Evolutionary conservation across 2,797 vertebrate species (phyloP).

Genomic region (Falco novaeseelandiae): DNA sequence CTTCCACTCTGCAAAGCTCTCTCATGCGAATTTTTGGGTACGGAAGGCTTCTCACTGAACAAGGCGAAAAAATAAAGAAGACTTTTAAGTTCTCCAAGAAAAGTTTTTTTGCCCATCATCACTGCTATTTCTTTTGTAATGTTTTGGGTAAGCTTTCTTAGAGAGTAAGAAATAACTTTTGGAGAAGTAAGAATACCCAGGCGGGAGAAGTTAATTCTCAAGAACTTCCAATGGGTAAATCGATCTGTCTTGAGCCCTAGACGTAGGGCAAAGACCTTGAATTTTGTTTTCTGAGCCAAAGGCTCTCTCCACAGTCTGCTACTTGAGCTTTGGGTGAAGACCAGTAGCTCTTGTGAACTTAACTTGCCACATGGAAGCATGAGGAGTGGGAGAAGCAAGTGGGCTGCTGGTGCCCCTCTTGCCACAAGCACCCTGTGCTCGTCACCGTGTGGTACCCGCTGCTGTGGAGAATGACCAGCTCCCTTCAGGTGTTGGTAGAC

Average conservation of each 20-base stretch:
- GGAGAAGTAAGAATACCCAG: not conserved
- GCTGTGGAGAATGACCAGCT: not conserved
- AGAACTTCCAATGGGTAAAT: not conserved
- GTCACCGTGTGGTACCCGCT: fast-evolving
- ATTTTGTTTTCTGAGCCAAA: not conserved
- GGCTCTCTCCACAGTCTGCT: not conserved
- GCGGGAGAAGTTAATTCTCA: not conserved
- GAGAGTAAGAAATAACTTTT: not conserved
- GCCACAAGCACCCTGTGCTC: fast-evolving
- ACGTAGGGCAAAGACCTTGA: not conserved
- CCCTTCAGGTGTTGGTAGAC: too few species aligned
- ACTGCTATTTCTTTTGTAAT: not conserved
- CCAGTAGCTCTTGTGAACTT: not conserved
- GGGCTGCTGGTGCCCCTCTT: not conserved
- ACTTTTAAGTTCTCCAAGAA: not conserved
- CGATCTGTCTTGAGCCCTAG: not conserved
- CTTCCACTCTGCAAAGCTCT: not conserved
- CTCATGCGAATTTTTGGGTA: not conserved
- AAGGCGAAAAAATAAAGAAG: not conserved
- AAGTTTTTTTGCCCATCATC: not conserved
- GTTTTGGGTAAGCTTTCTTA: not conserved
- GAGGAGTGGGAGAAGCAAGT: not conserved
- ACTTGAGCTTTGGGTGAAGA: not conserved
- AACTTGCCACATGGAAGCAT: fast-evolving
- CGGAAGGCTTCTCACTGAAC: not conserved